These are phyloP conservation scores for Pseudomugil tenellus DNA, from an alignment of 2,797 vertebrate genomes.

Conservation along the genomic window DNA sequence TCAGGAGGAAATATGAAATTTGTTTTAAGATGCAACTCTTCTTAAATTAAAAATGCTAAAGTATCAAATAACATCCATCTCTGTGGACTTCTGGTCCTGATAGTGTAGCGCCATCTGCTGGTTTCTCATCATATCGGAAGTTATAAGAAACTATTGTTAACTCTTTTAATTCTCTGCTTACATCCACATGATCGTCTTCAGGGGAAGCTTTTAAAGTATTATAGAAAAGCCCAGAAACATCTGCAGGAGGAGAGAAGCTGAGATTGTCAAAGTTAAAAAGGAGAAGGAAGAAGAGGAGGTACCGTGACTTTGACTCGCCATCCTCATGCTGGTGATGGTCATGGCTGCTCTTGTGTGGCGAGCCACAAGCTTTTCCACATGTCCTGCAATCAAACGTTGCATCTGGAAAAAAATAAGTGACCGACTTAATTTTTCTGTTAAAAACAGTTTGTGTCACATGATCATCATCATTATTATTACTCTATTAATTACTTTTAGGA, in stretches of 20 bases:
- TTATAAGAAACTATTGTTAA: no score
- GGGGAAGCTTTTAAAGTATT: neutral
- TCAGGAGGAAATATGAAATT: neutral
- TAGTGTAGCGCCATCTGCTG: conserved; percentile 45
- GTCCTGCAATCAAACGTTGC: conserved; percentile 67
- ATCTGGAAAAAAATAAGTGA: conserved; percentile 68
- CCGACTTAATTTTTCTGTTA: neutral
- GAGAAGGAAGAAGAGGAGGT: neutral
- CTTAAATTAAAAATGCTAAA: no score
- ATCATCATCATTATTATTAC: no score
- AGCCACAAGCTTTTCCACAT: conserved; percentile 62
- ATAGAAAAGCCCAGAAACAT: no score
- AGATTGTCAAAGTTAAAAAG: neutral
- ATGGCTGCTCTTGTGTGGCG: conserved; percentile 48
- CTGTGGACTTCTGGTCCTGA: neutral
- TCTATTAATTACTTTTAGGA: no score
- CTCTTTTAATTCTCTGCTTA: neutral
- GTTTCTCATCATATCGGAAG: neutral
- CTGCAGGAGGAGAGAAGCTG: no score
- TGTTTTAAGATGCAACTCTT: neutral
- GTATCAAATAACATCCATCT: neutral
- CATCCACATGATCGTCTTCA: no score
- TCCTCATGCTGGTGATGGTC: conserved; percentile 54
- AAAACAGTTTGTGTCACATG: neutral
- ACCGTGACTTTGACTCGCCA: conserved; percentile 71